Conservation (phyloP, 1,140 invertebrate species). For the Linepithema humile region DNA sequence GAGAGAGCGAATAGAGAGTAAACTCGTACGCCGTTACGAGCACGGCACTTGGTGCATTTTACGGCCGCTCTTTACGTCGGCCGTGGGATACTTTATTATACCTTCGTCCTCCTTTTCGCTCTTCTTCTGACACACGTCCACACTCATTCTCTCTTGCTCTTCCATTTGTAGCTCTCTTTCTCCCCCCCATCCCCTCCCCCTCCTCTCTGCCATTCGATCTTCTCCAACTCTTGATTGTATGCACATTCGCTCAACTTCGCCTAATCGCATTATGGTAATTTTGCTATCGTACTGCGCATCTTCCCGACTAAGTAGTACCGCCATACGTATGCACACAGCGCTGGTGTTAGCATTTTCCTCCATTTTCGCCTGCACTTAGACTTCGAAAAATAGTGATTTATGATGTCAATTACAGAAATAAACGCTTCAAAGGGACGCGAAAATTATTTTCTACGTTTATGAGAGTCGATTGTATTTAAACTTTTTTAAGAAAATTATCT, state of each 20-base stretch:
- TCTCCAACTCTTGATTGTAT: conserved; percentile 54
- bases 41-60: conserved; percentile 64
- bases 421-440: background rate
- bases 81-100: conserved; percentile 60
- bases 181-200: background rate
- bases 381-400: background rate
- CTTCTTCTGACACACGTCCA: background rate
- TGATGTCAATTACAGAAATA: conserved; percentile 10
- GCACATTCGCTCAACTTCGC: conserved; percentile 57
- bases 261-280: conserved; percentile 70
- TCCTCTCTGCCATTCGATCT: background rate
- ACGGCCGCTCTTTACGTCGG: conserved; percentile 63
- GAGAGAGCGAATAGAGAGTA: conserved; percentile 22
- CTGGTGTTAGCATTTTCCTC: conserved; percentile 8
- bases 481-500: too few species aligned
- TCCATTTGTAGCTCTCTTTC: too few species aligned
- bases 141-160: conserved; percentile 6
- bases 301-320: conserved; percentile 46
- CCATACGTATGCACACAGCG: background rate
- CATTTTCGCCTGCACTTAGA: background rate
- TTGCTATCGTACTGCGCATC: conserved; percentile 43
- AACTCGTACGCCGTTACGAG: conserved; percentile 61
- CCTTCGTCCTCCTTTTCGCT: conserved; percentile 24
- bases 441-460: too few species aligned
- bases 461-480: too few species aligned